Percentiles rank a stretch among this genome's conserved stretches.
These are phyloP conservation scores for Xiphophorus maculatus DNA, from an alignment of 2,113 vertebrate species.

Conservation along the genomic window DNA sequence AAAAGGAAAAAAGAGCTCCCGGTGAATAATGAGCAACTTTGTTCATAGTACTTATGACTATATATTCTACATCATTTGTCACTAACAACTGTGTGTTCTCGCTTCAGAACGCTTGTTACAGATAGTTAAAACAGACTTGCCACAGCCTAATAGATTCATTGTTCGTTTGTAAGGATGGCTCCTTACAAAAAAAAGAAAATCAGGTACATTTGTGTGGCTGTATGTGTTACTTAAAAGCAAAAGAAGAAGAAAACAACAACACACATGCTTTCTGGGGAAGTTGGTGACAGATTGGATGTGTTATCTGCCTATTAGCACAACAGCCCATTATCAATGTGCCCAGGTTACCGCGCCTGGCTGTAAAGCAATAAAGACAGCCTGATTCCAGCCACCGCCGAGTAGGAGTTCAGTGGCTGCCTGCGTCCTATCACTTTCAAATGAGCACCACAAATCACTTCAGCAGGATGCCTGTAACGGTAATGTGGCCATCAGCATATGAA, in stretches of 20 bases:
- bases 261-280: slow-evolving; percentile 35
- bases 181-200: slow-evolving; percentile 43
- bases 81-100: slow-evolving; percentile 55
- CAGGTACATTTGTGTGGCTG: slow-evolving; percentile 36
- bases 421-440: slow-evolving; percentile 76
- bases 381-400: slow-evolving; percentile 72
- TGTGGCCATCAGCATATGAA: slow-evolving; percentile 76
- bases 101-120: slow-evolving; percentile 54
- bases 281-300: slow-evolving; percentile 75
- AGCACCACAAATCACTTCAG: slow-evolving; percentile 80
- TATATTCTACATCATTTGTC: slow-evolving; percentile 71
- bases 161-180: slow-evolving; percentile 56
- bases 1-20: slow-evolving; percentile 69
- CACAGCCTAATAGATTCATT: slow-evolving; percentile 58
- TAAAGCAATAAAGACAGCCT: slow-evolving; percentile 75
- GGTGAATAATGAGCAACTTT: slow-evolving; percentile 78
- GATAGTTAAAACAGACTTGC: slow-evolving; percentile 61
- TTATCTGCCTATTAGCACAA: slow-evolving; percentile 81
- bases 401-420: slow-evolving; percentile 75
- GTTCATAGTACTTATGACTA: slow-evolving; percentile 71
- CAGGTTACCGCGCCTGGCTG: slow-evolving; percentile 65
- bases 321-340: slow-evolving; percentile 76
- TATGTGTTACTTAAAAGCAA: slow-evolving; percentile 68
- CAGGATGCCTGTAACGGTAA: slow-evolving; percentile 70
- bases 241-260: slow-evolving; percentile 29